These are phyloP conservation scores for Pseudomyrmex concolor DNA, from an alignment of 1,140 invertebrate genomes.

Conservation along the genomic window DNA sequence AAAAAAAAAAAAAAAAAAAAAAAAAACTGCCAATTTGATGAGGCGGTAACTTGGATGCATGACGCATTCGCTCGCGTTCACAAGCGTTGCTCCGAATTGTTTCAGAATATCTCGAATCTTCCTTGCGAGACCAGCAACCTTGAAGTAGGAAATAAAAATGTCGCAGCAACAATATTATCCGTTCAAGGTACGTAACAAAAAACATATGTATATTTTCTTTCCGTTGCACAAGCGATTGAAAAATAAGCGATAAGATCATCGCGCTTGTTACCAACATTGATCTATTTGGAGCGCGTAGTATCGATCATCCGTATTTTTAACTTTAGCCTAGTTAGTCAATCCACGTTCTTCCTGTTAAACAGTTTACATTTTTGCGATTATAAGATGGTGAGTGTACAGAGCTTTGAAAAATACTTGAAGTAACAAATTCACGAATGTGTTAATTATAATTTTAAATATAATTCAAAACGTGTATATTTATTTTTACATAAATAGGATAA, in stretches of 20 bases:
- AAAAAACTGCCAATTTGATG: background rate
- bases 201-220: background rate
- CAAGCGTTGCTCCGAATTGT: background rate
- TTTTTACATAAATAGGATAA: too few relatives aligned
- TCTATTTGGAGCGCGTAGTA: conserved; percentile 46
- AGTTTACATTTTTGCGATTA: too few relatives aligned
- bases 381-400: too few relatives aligned
- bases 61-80: conserved; percentile 20
- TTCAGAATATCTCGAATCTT: conserved; percentile 12
- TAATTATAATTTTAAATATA: too few relatives aligned
- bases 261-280: conserved; percentile 3
- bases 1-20: too few relatives aligned
- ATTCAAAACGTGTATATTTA: too few relatives aligned
- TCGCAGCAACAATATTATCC: conserved; percentile 81
- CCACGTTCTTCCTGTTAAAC: background rate
- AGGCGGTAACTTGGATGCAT: background rate
- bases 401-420: too few relatives aligned
- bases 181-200: conserved; percentile 77
- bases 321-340: conserved; percentile 19
- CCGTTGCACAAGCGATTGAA: background rate
- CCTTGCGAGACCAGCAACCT: background rate
- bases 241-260: background rate
- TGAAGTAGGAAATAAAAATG: conserved; percentile 69
- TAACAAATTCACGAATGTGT: too few relatives aligned
- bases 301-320: conserved; percentile 67